Percentiles rank a stretch among this genome's conserved stretches.
Conservation (phyloP, 2,888 invertebrate genomes). For the Trichacis sp. region DNA sequence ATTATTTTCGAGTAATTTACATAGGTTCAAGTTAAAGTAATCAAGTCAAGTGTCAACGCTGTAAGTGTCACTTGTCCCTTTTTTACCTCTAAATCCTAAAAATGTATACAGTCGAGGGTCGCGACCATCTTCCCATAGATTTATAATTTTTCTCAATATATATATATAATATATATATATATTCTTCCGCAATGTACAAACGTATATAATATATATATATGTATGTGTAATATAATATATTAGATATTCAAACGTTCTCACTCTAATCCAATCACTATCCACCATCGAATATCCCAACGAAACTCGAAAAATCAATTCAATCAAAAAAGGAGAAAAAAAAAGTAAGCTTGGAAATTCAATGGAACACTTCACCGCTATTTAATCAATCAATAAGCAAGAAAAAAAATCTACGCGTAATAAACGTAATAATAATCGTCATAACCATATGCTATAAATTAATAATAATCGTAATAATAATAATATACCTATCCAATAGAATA, state of each 20-base stretch:
- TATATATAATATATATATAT: slow-evolving; percentile 38
- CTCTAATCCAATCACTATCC: slow-evolving; percentile 62
- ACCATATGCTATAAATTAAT: slow-evolving; percentile 47
- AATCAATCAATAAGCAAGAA: slow-evolving; percentile 19
- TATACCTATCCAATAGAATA: slow-evolving; percentile 68
- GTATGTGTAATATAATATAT: slow-evolving; percentile 55
- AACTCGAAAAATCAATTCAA: slow-evolving; percentile 1
- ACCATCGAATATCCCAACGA: slow-evolving; percentile 37
- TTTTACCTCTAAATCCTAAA: slow-evolving; percentile 40
- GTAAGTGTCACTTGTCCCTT: slow-evolving; percentile 45
- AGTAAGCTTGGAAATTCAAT: slow-evolving; percentile 15
- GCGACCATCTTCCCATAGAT: slow-evolving; percentile 46
- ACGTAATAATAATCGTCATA: slow-evolving; percentile 28
- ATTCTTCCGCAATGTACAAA: slow-evolving; percentile 52
- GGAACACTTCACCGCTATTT: slow-evolving; percentile 17
- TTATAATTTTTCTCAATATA: slow-evolving; percentile 40
- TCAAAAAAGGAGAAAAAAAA: slow-evolving; percentile 10
- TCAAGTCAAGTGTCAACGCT: slow-evolving; percentile 47
- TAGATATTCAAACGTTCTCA: slow-evolving; percentile 61
- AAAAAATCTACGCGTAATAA: slow-evolving; percentile 21
- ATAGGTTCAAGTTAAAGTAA: slow-evolving; percentile 50
- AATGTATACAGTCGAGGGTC: slow-evolving; percentile 42
- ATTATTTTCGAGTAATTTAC: slow-evolving; percentile 55
- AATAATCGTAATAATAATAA: slow-evolving; percentile 47
- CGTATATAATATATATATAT: slow-evolving; percentile 50